Base-by-base conservation (phyloP, 1,140 invertebrate species). In the Metaphire vulgaris region DNA sequence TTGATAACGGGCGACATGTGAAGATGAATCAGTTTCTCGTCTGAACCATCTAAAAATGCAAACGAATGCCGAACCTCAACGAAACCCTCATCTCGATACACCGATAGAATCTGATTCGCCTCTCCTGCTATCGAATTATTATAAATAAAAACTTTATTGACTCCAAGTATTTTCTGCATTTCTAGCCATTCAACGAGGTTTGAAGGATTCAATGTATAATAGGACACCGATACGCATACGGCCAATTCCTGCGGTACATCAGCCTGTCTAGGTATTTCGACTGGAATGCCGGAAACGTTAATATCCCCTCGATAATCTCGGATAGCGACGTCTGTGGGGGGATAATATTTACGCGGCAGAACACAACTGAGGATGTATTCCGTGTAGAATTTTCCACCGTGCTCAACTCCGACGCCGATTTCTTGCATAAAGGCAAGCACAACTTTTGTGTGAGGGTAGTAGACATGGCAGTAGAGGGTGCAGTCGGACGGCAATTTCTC, bases 1-100 rank as follows among this genome's bases (percentile, higher is more conserved):
- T 97, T 96, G 66, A 96, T 56, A 21, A 56, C 41, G 21, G 41
- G 41, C 41, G 41, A 56, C 41, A 56, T 56, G 41, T 56, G 41
- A 12, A 56, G 41, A 56, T 56, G 41, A 56, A 56, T 56, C 2
- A 56, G 41, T 21, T 56, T 56, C 21, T 56, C 41, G 41, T 56
- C 41, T 56, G 41, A 21, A 21, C 21, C 41, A 56, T 56, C 2
- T 2, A 56, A 21, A 56, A 56, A 56, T 2, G 41, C 2, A 56
- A 56, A 56, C 21, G 41, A 56, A 26, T 76, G 69, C 16, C 69
- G 16, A 28, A 76, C 31, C 12, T 33, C 75, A 41, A 76, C 75
- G 34, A 71, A 76, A 12, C 69, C 33, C 33, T 76, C 67, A 1
- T 34, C 33, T 6, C 31, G 67, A 30, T 76, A 76, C 21, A 29